phyloP scores from a whole-genome alignment of 2,797 vertebrate genomes.

The Microctenopoma lineatum region DNA sequence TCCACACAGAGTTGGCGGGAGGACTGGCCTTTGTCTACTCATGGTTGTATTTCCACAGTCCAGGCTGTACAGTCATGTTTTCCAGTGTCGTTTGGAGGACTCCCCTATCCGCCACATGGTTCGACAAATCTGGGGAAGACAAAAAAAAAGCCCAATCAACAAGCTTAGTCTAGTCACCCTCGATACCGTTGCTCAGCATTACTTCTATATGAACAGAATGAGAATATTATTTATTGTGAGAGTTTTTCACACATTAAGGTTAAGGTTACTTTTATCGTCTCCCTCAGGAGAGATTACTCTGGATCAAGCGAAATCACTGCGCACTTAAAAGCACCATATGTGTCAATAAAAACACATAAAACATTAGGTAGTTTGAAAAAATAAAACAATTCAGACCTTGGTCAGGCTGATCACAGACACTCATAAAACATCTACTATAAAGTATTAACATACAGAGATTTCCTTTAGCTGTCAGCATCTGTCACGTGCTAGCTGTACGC shows the following conservation, averaged over 20 bases:
- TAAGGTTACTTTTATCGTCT: slow-evolving; percentile 1
- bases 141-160: slow-evolving; percentile 47
- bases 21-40: slow-evolving; percentile 72
- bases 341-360: too few relatives aligned
- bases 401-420: too few relatives aligned
- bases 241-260: neutral
- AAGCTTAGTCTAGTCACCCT: slow-evolving; percentile 32
- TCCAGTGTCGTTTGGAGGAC: slow-evolving; percentile 63
- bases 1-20: slow-evolving; percentile 72
- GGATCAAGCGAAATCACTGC: too few relatives aligned
- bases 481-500: slow-evolving; percentile 41
- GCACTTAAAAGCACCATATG: too few relatives aligned
- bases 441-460: neutral
- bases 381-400: too few relatives aligned
- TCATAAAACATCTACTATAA: too few relatives aligned
- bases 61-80: slow-evolving; percentile 71
- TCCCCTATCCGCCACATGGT: slow-evolving; percentile 39
- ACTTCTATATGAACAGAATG: slow-evolving; percentile 53
- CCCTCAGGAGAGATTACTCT: too few relatives aligned
- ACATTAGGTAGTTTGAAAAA: too few relatives aligned
- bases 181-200: slow-evolving; percentile 30
- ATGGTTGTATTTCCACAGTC: slow-evolving; percentile 75
- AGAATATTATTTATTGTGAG: slow-evolving; percentile 56
- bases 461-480: slow-evolving; percentile 43
- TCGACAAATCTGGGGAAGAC: slow-evolving; percentile 13